Conservation (phyloP, 2,113 vertebrate genomes). For the Misgurnus anguillicaudatus region DNA sequence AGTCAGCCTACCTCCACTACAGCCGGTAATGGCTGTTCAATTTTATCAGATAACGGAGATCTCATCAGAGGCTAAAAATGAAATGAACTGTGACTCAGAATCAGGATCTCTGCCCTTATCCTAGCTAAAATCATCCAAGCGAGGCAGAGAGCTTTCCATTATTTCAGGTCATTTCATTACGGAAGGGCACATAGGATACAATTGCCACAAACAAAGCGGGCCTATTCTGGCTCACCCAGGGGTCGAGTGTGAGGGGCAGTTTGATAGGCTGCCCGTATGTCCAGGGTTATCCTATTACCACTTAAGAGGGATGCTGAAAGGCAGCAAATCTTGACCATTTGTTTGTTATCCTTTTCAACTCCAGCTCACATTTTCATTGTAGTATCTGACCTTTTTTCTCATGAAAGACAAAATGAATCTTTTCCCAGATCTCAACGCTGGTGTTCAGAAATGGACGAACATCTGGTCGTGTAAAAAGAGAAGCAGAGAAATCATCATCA, state of each 20-base stretch:
- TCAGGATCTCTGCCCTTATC: slow-evolving; percentile 99
- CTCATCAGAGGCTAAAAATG: slow-evolving; percentile 99
- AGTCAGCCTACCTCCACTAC: slow-evolving; percentile 89
- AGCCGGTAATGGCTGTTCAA: slow-evolving; percentile 99
- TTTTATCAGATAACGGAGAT: slow-evolving; percentile 99
- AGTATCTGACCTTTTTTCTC: background rate
- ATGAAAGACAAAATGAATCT: background rate
- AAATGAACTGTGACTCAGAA: slow-evolving; percentile 99
- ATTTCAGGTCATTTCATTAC: slow-evolving; percentile 99
- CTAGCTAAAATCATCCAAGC: slow-evolving; percentile 96
- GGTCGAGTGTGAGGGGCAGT: slow-evolving; percentile 97
- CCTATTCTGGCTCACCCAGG: slow-evolving; percentile 92
- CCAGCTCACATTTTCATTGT: slow-evolving; percentile 77
- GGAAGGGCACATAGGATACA: slow-evolving; percentile 86
- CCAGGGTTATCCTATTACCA: slow-evolving; percentile 99
- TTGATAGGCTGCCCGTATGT: slow-evolving; percentile 97
- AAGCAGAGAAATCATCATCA: too few species aligned
- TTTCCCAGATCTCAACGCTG: background rate
- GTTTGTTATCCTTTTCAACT: slow-evolving; percentile 80
- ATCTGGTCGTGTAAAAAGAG: too few species aligned
- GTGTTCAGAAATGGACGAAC: too few species aligned
- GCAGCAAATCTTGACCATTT: slow-evolving; percentile 92
- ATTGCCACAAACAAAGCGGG: slow-evolving; percentile 94
- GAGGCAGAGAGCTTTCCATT: slow-evolving; percentile 98
- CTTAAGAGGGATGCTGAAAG: slow-evolving; percentile 98